Evolutionary conservation across 2,888 invertebrate genomes (phyloP).

Genomic region (Exephanes ischioxanthus): DNA sequence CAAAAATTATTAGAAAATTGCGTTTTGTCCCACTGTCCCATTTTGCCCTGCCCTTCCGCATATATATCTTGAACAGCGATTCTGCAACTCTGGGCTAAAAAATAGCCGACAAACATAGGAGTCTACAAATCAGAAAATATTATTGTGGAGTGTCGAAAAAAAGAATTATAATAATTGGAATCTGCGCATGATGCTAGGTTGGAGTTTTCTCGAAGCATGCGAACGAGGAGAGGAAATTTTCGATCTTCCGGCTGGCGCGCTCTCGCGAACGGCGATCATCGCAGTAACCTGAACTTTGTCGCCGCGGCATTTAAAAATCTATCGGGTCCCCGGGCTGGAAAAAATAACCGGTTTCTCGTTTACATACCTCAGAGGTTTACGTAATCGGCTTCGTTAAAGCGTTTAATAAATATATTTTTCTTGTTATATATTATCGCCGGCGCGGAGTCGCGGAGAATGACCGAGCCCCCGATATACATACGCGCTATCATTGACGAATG

Average conservation of each 20-base stretch:
- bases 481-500: conserved; percentile 17
- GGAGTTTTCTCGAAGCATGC: background rate
- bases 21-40: no score
- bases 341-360: conserved; percentile 22
- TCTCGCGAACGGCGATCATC: background rate
- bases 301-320: background rate
- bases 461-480: conserved; percentile 31
- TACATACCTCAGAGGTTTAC: conserved; percentile 21
- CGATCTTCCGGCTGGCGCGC: background rate
- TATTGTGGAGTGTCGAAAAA: background rate
- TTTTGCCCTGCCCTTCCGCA: no score
- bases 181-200: background rate
- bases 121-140: conserved; percentile 21
- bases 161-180: background rate
- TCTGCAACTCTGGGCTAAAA: background rate
- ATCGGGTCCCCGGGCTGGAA: background rate
- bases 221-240: background rate
- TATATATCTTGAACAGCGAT: conserved; percentile 21
- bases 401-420: conserved; percentile 42
- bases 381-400: conserved; percentile 2
- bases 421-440: conserved; percentile 29
- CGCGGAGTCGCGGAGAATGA: conserved; percentile 32
- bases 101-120: conserved; percentile 9
- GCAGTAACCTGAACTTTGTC: background rate
- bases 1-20: no score